phyloP scores from a whole-genome alignment of 2,888 invertebrate species.

The Dilophus febrilis region DNA sequence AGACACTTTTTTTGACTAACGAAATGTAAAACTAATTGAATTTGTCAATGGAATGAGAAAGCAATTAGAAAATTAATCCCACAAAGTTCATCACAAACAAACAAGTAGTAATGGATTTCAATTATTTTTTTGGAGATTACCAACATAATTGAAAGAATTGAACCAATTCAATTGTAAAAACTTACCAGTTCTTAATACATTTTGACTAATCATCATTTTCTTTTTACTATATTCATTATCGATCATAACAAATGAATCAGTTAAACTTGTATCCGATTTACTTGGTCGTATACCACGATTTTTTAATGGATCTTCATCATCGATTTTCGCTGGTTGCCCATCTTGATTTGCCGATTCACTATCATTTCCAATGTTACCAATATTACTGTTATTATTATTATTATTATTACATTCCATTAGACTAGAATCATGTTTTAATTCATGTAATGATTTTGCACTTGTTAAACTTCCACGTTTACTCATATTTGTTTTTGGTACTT shows the following conservation, averaged over 20 bases:
- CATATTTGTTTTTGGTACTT: constrained; percentile 2
- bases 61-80: too few relatives aligned
- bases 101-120: too few relatives aligned
- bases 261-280: constrained; percentile 80
- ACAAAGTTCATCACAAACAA: too few relatives aligned
- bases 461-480: constrained; percentile 19
- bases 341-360: constrained; percentile 13
- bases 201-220: constrained; percentile 19
- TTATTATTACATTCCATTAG: not conserved
- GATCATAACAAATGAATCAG: constrained; percentile 77
- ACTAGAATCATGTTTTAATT: constrained; percentile 25
- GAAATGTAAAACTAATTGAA: too few relatives aligned
- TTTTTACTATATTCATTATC: constrained; percentile 27
- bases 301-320: constrained; percentile 29
- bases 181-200: constrained; percentile 31
- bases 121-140: too few relatives aligned
- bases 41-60: too few relatives aligned
- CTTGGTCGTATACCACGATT: constrained; percentile 61
- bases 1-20: too few relatives aligned
- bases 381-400: not conserved
- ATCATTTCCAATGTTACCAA: not conserved
- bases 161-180: constrained; percentile 1
- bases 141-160: too few relatives aligned
- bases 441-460: constrained; percentile 28
- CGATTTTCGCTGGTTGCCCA: constrained; percentile 22